Conservation (phyloP, 2,113 vertebrate species). For the Pseudopipra pipra region DNA sequence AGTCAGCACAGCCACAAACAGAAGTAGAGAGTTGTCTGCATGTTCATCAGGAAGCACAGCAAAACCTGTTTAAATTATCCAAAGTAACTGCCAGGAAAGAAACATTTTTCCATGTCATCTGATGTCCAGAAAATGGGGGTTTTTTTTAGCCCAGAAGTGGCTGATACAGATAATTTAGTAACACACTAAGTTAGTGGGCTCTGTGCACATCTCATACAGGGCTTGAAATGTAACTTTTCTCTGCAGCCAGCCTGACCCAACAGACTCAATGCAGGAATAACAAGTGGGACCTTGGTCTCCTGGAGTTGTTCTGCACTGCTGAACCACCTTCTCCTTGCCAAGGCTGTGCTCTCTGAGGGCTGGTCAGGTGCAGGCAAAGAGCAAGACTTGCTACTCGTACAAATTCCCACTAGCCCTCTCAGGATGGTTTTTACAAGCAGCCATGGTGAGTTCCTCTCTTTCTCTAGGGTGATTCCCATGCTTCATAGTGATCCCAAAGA, state of each 20-base stretch:
- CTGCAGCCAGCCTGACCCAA: not conserved
- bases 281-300: not conserved
- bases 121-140: not conserved
- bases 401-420: not conserved
- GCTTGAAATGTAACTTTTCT: not conserved
- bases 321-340: rapidly evolving
- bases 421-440: rapidly evolving
- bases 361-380: not conserved
- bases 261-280: rapidly evolving
- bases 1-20: not conserved
- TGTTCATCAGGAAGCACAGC: not conserved
- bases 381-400: not conserved
- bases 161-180: not conserved
- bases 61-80: not conserved
- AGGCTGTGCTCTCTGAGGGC: not conserved
- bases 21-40: not conserved
- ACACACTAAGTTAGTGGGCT: not conserved
- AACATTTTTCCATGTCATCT: not conserved
- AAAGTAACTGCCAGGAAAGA: not conserved
- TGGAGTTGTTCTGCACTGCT: not conserved
- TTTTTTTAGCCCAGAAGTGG: not conserved
- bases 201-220: rapidly evolving
- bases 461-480: not conserved
- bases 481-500: not conserved
- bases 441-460: not conserved